Conservation (phyloP, 2,113 vertebrate species). For the Trichomycterus rosablanca region DNA sequence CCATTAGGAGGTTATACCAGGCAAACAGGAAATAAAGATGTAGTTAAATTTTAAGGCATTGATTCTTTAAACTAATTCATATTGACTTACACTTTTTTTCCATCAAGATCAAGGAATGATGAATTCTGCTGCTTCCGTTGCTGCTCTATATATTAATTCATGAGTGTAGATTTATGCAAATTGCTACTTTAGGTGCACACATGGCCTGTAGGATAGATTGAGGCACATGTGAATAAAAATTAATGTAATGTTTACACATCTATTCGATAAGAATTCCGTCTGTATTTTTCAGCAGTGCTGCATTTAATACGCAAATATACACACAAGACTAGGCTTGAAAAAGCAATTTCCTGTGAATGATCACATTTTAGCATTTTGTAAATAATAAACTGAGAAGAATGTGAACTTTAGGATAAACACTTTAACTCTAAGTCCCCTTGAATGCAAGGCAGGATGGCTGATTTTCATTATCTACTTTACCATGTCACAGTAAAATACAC, state of each 20-base stretch:
- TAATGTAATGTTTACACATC: constrained; percentile 27
- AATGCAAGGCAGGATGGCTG: no score
- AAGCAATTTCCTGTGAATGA: neutral
- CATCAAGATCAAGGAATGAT: no score
- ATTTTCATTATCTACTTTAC: no score
- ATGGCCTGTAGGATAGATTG: constrained; percentile 10
- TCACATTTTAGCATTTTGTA: constrained; percentile 1
- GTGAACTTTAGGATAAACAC: no score
- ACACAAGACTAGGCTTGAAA: neutral
- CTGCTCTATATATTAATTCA: constrained; percentile 4
- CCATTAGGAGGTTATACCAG: no score
- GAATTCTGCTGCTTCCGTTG: constrained; percentile 5
- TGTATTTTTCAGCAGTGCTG: constrained; percentile 15
- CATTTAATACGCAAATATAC: constrained; percentile 26
- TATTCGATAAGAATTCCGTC: constrained; percentile 1
- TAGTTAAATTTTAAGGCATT: no score
- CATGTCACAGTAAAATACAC: no score
- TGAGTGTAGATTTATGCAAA: constrained; percentile 26
- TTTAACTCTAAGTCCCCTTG: no score
- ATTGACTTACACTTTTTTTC: no score
- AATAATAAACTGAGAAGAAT: no score
- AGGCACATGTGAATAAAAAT: constrained; percentile 18
- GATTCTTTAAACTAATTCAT: no score
- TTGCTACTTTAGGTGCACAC: constrained; percentile 11
- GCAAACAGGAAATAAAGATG: no score